phyloP scores from a whole-genome alignment of 1,140 invertebrate species.

The Zaprionus camerounensis region DNA sequence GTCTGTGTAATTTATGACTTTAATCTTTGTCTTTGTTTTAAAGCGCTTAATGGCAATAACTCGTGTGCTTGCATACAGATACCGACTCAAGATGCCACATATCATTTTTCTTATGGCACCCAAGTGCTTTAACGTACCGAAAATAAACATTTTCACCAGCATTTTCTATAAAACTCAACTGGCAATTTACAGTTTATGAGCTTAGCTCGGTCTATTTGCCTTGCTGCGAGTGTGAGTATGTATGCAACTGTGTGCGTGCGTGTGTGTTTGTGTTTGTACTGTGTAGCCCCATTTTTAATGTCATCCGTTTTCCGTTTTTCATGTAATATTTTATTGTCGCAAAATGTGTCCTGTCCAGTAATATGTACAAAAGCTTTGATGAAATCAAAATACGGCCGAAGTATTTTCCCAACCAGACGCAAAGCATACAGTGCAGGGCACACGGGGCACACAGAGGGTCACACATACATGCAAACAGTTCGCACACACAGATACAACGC shows the following conservation, averaged over 20 bases:
- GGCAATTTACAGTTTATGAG: conserved; percentile 57
- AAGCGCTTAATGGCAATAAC: conserved; percentile 2
- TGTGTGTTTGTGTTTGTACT: not conserved
- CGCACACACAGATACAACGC: conserved; percentile 1
- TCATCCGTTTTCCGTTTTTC: conserved; percentile 20
- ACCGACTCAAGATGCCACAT: not conserved
- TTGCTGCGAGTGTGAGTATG: not conserved
- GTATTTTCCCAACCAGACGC: conserved; percentile 69
- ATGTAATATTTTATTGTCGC: conserved; percentile 53
- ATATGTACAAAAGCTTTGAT: conserved; percentile 75
- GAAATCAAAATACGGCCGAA: conserved; percentile 76
- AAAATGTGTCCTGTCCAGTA: conserved; percentile 68
- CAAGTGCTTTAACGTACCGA: conserved; percentile 6
- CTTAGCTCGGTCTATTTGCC: conserved; percentile 13
- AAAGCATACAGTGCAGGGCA: conserved; percentile 20
- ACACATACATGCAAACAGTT: conserved; percentile 5
- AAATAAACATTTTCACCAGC: conserved; percentile 26
- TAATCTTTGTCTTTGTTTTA: not conserved
- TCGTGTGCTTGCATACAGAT: not conserved
- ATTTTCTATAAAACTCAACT: conserved; percentile 22
- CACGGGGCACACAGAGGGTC: conserved; percentile 4
- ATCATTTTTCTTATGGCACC: conserved; percentile 9
- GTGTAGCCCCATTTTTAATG: conserved; percentile 43
- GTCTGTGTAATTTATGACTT: conserved; percentile 1
- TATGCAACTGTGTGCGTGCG: not conserved